Evolutionary conservation across 2,888 invertebrate species (phyloP), one percentile per base, ranked within the genome.

Genomic region (Neocrepidodera transversa): DNA sequence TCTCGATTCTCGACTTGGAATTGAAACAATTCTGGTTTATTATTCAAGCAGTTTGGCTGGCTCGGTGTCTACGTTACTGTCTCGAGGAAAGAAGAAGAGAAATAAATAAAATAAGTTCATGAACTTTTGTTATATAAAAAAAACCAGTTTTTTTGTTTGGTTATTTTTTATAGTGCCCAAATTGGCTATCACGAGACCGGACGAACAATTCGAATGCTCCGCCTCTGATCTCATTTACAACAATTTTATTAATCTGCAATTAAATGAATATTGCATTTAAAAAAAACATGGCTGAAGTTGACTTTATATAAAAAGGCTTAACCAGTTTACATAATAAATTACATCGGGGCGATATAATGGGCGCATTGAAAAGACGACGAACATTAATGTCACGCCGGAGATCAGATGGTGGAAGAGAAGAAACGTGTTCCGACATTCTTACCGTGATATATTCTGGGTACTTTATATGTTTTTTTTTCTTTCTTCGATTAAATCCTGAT

Each of bases 21-120:
- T 51, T 51, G 51, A 51, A 51, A 51, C 51, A 51, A 51, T 51
- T 42, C 40, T 13, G 10, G 18, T 51, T 51, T 30, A 51, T 51
- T 51, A 51, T 51, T 51, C 51, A 51, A 11, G 30, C 16, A 51
- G 40, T 51, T 30, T 8, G 30, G n/a, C n/a, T n/a, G n/a, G n/a
- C n/a, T n/a, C n/a, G n/a, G n/a, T 28, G 28, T 17, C 40, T 28
- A 18, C 13, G 16, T 10, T 10, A 11, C n/a, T 5, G 10, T 18
- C 16, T 52, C 16, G 14, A 13, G 6, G 23, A 23, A 23, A n/a
- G n/a, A n/a, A n/a, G n/a, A n/a, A n/a, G n/a, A n/a, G n/a, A n/a
- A n/a, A n/a, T n/a, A n/a, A n/a, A n/a, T n/a, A n/a, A n/a, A n/a
- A n/a, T n/a, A n/a, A n/a, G n/a, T n/a, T n/a, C n/a, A n/a, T n/a